Evolutionary conservation across 2,888 invertebrate genomes (phyloP).

Genomic region (Drosophila subsilvestris): DNA sequence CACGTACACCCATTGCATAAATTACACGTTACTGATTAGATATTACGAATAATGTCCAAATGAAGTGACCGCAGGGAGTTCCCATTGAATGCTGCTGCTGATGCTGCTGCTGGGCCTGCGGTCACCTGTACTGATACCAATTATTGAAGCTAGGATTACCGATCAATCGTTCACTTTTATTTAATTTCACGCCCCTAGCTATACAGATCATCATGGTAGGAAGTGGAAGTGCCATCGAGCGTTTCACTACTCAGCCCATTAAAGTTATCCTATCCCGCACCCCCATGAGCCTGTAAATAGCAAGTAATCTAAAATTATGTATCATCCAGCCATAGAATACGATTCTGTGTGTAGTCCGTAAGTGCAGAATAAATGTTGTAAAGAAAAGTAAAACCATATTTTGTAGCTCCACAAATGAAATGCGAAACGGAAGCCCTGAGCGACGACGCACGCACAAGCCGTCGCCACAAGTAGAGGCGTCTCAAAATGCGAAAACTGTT

Average conservation of each 20-base stretch:
- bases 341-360: slow-evolving; percentile 38
- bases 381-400: slow-evolving; percentile 14
- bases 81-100: background rate
- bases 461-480: slow-evolving; percentile 16
- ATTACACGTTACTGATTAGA: background rate
- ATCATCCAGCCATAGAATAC: slow-evolving; percentile 38
- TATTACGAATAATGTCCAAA: slow-evolving; percentile 26
- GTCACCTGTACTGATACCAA: slow-evolving; percentile 33
- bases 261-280: background rate
- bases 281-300: slow-evolving; percentile 31
- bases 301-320: slow-evolving; percentile 21
- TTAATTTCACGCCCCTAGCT: slow-evolving; percentile 1
- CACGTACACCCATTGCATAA: slow-evolving; percentile 24
- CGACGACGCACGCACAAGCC: slow-evolving; percentile 24
- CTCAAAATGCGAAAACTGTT: slow-evolving; percentile 46
- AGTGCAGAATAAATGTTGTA: slow-evolving; percentile 28
- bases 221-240: too few species aligned
- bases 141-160: slow-evolving; percentile 33
- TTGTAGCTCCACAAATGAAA: slow-evolving; percentile 5
- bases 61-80: background rate
- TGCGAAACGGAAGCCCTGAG: slow-evolving; percentile 34
- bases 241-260: slow-evolving; percentile 3
- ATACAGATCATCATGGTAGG: background rate
- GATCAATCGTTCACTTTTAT: slow-evolving; percentile 8
- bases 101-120: background rate